Percentiles rank a stretch among this genome's conserved stretches.
Conservation (phyloP, 92 coral and sea anemone species). For the Umimayanthus kanabou region DNA sequence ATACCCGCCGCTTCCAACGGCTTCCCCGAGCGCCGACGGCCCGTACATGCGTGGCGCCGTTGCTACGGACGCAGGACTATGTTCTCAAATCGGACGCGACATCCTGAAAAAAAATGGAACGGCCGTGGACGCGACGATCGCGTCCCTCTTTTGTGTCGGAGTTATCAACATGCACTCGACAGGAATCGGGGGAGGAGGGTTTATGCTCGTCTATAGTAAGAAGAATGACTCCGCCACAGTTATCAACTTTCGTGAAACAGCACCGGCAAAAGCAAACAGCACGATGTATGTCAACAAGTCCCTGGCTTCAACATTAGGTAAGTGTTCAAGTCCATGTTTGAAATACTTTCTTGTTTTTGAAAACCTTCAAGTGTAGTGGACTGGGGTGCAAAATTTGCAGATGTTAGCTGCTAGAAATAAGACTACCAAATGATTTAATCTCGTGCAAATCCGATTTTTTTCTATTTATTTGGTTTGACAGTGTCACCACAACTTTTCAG, state of each 20-base stretch:
- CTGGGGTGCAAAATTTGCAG: neutral
- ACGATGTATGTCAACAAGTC: conserved; percentile 53
- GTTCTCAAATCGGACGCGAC: conserved; percentile 70
- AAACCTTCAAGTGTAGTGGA: neutral
- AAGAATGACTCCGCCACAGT: conserved; percentile 39
- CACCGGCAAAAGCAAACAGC: conserved; percentile 54
- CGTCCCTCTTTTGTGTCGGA: conserved; percentile 63
- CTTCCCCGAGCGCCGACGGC: conserved; percentile 59
- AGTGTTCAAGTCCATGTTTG: neutral
- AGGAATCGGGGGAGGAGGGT: conserved; percentile 70
- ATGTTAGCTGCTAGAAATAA: neutral
- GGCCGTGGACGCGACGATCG: conserved; percentile 64
- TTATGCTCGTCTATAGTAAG: conserved; percentile 56
- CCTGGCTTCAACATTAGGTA: conserved; percentile 8
- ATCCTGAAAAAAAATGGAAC: conserved; percentile 57
- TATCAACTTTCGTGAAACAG: conserved; percentile 64
- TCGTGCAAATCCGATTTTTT: no score
- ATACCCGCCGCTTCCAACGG: conserved; percentile 51
- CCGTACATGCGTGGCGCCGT: conserved; percentile 72
- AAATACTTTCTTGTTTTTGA: no score
- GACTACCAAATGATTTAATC: no score
- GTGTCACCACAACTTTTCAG: no score
- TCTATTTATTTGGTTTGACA: no score
- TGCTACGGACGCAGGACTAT: conserved; percentile 72
- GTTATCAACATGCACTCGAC: conserved; percentile 66